A percentile compares a stretch with the other conserved stretches of the same genome.
These are phyloP conservation scores for Fragum whitleyi DNA, from an alignment of 2,888 invertebrate genomes.

Conservation along the genomic window DNA sequence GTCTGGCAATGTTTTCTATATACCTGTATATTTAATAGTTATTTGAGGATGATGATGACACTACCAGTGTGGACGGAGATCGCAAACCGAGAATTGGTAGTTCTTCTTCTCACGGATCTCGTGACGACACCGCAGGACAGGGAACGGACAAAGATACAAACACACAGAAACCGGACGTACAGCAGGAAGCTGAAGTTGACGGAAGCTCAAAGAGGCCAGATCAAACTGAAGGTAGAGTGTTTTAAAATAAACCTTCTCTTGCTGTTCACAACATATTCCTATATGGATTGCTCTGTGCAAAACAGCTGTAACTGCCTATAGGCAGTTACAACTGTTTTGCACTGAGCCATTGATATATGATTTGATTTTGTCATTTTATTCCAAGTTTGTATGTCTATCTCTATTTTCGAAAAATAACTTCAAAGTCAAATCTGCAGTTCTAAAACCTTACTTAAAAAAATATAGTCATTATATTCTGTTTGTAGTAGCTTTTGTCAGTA, in stretches of 20 bases:
- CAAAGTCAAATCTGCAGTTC: no score
- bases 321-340: no score
- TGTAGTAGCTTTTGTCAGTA: no score
- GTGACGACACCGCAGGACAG: constrained; percentile 62
- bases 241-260: no score
- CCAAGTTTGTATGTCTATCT: no score
- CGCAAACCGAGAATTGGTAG: constrained; percentile 67
- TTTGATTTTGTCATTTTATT: no score
- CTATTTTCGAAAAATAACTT: no score
- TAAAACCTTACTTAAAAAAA: no score
- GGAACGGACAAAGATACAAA: constrained; percentile 63
- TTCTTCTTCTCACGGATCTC: constrained; percentile 68
- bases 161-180: constrained; percentile 55
- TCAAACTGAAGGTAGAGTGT: constrained; percentile 63
- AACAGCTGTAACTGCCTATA: no score
- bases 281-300: no score
- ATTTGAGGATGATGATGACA: constrained; percentile 63
- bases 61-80: constrained; percentile 59
- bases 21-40: background rate
- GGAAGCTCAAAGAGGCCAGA: constrained; percentile 50
- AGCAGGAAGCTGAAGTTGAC: constrained; percentile 65
- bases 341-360: background rate
- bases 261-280: no score
- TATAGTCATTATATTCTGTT: no score
- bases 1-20: background rate